phyloP scores from a whole-genome alignment of 2,113 vertebrate genomes.

The Nanger granti region DNA sequence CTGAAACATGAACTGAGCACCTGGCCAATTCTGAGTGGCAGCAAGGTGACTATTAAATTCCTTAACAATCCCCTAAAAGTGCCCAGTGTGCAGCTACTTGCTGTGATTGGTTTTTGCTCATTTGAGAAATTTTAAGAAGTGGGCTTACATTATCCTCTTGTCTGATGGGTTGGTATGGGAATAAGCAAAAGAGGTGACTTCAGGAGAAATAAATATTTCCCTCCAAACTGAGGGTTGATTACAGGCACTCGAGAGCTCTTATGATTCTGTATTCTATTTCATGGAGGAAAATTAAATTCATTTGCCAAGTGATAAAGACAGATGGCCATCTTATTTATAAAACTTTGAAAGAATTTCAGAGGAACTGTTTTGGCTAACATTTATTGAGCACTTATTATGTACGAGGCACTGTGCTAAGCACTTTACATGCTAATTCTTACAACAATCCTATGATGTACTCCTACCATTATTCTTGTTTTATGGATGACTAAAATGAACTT shows the following conservation, averaged over 20 bases:
- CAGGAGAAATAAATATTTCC: not conserved
- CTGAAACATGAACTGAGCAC: not conserved
- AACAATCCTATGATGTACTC: not conserved
- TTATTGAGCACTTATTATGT: constrained; percentile 65
- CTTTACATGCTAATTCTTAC: not conserved
- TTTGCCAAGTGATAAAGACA: not conserved
- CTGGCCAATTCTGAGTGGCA: not conserved
- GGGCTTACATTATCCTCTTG: not conserved
- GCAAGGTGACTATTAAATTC: not conserved
- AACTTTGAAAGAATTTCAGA: not conserved
- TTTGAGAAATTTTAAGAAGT: not conserved
- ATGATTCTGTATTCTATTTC: not conserved
- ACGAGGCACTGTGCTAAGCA: constrained; percentile 57
- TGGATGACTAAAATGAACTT: not conserved
- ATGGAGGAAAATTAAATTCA: not conserved
- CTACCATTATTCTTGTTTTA: not conserved
- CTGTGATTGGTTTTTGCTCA: not conserved
- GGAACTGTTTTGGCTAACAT: constrained; percentile 34
- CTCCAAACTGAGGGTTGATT: not conserved
- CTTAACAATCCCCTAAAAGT: not conserved
- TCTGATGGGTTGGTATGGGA: not conserved
- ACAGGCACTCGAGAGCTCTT: not conserved
- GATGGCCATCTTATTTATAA: not conserved
- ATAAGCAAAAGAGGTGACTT: not conserved
- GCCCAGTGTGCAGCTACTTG: not conserved